A percentile compares a stretch with the other conserved stretches of the same genome.
Conservation (phyloP, 2,888 invertebrate species). For the Lumbricus terrestris region DNA sequence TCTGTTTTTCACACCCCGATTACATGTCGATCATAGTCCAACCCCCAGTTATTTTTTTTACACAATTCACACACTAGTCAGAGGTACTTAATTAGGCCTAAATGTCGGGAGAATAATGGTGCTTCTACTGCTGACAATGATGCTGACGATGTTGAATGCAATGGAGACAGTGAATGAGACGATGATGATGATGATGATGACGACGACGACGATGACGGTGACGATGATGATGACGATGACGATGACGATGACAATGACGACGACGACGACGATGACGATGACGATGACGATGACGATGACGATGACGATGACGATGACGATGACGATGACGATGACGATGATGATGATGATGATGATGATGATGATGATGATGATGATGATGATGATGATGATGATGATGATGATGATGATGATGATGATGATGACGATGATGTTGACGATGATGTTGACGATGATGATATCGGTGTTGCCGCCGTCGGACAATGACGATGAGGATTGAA, state of each 20-base stretch:
- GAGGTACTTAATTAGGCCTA: no score
- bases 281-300: neutral
- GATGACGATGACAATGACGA: neutral
- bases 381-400: neutral
- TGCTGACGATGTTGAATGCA: neutral
- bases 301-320: neutral
- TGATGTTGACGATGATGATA: neutral
- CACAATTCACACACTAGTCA: no score
- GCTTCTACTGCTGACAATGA: neutral
- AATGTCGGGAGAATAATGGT: neutral
- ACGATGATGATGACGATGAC: neutral
- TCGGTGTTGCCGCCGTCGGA: neutral
- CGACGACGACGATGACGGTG: neutral
- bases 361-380: conserved; percentile 4
- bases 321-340: neutral
- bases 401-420: neutral
- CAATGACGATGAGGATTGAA: neutral
- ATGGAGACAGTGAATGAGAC: neutral
- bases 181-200: neutral
- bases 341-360: neutral
- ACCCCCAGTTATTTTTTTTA: no score
- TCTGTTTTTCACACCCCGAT: no score
- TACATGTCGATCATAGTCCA: no score
- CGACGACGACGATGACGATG: neutral
- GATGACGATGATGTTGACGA: neutral